Conservation (phyloP, 2,888 invertebrate genomes). For the Metallyticus violacea region DNA sequence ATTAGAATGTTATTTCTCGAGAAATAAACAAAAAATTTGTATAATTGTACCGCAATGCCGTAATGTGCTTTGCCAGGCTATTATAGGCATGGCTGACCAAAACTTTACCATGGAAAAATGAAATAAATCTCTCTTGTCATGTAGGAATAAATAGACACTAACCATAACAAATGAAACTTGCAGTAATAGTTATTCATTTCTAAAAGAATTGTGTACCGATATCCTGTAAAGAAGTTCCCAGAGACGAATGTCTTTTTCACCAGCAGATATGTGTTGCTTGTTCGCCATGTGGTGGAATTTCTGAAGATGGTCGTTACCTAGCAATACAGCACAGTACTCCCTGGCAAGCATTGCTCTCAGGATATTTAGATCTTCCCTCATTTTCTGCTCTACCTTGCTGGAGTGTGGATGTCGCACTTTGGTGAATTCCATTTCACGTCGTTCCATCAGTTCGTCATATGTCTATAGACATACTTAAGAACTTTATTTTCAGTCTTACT, state of each 20-base stretch:
- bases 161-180: no score
- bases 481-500: background rate
- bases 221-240: constrained; percentile 59
- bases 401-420: constrained; percentile 56
- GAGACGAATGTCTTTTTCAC: constrained; percentile 61
- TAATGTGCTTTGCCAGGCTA: no score
- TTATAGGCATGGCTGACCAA: no score
- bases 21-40: no score
- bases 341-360: constrained; percentile 58
- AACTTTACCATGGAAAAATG: no score
- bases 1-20: no score
- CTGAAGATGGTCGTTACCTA: constrained; percentile 54
- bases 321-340: constrained; percentile 58
- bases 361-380: constrained; percentile 56
- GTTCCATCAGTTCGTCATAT: constrained; percentile 55
- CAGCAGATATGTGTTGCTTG: constrained; percentile 55
- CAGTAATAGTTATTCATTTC: no score
- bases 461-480: background rate
- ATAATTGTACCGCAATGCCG: no score
- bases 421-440: constrained; percentile 52
- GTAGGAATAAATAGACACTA: no score
- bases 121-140: no score
- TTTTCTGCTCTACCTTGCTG: constrained; percentile 49
- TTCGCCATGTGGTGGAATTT: constrained; percentile 60
- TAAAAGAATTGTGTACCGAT: background rate